These are phyloP conservation scores for Neodiprion pinetum DNA, from an alignment of 1,140 invertebrate species.

Conservation along the genomic window DNA sequence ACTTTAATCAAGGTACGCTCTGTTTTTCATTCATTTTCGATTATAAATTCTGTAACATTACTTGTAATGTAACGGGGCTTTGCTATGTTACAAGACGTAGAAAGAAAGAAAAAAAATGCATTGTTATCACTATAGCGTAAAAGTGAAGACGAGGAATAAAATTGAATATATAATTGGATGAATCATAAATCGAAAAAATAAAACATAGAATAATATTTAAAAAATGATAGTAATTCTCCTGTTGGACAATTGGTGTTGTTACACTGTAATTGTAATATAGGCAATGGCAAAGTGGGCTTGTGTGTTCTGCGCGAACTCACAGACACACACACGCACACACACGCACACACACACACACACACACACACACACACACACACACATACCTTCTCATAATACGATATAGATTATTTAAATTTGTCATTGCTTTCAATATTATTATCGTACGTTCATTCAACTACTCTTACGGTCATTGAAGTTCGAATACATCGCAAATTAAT, in stretches of 20 bases:
- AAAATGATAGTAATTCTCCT: constrained; percentile 9
- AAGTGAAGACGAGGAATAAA: no score
- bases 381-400: background rate
- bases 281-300: background rate
- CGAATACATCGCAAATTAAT: background rate
- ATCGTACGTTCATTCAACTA: background rate
- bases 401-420: background rate
- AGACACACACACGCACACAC: background rate
- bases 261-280: background rate
- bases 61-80: no score
- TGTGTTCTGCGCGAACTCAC: background rate
- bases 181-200: background rate
- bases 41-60: no score
- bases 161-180: no score
- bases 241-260: background rate
- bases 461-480: background rate
- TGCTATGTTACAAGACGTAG: no score
- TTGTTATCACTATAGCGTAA: no score
- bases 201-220: background rate
- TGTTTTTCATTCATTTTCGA: no score
- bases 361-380: background rate
- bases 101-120: no score
- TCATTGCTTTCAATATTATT: background rate
- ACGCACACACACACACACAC: background rate
- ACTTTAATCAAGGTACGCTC: no score